Evolutionary conservation across 2,888 invertebrate genomes (phyloP), one percentile per base, ranked within the genome.

Genomic region (Caenorhabditis afra): DNA sequence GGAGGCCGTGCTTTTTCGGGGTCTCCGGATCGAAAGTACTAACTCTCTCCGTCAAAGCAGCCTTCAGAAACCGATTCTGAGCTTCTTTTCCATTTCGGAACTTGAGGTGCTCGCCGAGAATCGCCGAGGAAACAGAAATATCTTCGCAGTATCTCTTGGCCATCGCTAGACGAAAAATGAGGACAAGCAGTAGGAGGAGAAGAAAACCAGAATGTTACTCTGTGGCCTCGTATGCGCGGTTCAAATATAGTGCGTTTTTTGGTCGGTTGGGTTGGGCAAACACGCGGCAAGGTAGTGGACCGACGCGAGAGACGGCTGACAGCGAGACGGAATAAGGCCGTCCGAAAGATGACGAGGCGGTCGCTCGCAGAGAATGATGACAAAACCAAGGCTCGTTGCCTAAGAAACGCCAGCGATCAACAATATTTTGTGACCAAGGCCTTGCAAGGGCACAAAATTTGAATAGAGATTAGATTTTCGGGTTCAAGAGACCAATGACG

Each of bases 51-150:
- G 82, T 79, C 49, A 84, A 49, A 1, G 83, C 82, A 0, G 84
- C 79, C 78, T 84, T 85, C 52, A 85, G 52, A 66, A 85, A 83
- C 5, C 85, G 83, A 59, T 84, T 85, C 23, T 73, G 68, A 23
- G 83, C 81, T 5, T 57, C 50, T 49, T 67, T 77, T 41, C 81
- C 82, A n/a, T 53, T 78, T 0, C 62, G 78, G 39, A 85, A 83
- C 1, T 50, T 55, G 18, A 85, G 58, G 8, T 61, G 62, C 29
- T 84, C 79, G 16, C 81, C 81, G 14, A 85, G 76, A 53, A 84
- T 73, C 4, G 66, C 20, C n/a, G 79, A 57, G 45, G 70, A 70
- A 45, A 73, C 73, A 29, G 73, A 16, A 12, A 58, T 50, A 35
- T 73, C 58, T 1, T 73, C 73, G 12, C 73, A 73, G 57, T 41